Base-by-base conservation (phyloP, 2,797 vertebrate genomes). In the Diplodus sargus region DNA sequence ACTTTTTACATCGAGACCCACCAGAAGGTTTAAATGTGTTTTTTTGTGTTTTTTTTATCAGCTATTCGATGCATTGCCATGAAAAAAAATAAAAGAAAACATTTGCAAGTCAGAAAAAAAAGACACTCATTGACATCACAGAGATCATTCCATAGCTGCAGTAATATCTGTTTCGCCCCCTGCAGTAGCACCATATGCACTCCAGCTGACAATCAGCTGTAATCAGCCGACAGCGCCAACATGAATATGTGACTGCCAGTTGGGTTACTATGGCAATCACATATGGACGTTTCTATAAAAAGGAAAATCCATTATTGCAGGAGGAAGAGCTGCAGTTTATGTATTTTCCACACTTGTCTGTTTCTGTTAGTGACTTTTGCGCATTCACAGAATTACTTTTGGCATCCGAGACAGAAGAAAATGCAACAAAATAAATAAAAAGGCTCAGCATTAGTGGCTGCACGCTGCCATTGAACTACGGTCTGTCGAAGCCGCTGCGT, bases 211-310 rank as follows among this genome's bases (percentile, higher is more conserved):
- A 72, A 72, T 65, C 48, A 72, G 65, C 70, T 83, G 28, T 28
- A 71, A 87, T 87, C 54, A 78, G 51, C 20, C 7, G 0, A 30
- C 57, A 43, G 57, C 60, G 63, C 16, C 58, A 20, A 66, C 71
- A 63, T 63, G 58, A 51, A 43, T 1, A 16, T 45, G 9, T 76
- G 76, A 67, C 64, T 71, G 34, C 59, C 66, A 62, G 66, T 64
- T 22, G 17, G 30, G 74, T 80, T 82, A 49, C 74, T 53, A 74
- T 88, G 72, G 76, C 28, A 81, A 68, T 69, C 53, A 66, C 70
- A 22, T 54, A 67, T 51, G 22, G 9, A 62, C 52, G 5, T 60
- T 78, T 77, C 51, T 74, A 5, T 77, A 16, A 22, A 39, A 74
- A 70, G 65, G 51, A 56, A 65, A 75, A 52, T 42, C 23, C 47